phyloP scores from a whole-genome alignment of 2,797 vertebrate species.

The Rhinophrynus dorsalis region DNA sequence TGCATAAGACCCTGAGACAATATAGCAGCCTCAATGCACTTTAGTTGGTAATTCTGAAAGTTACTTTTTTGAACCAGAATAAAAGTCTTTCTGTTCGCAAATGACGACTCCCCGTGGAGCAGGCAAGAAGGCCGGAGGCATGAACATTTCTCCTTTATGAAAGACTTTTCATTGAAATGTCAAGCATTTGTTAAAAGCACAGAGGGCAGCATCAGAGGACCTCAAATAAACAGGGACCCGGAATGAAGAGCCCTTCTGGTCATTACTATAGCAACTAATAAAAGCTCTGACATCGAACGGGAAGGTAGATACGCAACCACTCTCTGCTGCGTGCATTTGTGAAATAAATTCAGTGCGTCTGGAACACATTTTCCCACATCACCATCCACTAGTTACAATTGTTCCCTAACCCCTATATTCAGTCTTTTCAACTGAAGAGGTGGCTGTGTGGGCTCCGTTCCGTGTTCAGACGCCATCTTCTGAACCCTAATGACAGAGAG shows the following conservation, averaged over 20 bases:
- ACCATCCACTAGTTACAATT: background rate
- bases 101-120: background rate
- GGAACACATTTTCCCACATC: background rate
- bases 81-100: background rate
- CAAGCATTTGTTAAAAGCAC: background rate
- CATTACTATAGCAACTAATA: constrained; percentile 42
- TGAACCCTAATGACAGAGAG: too few relatives aligned
- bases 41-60: background rate
- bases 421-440: background rate
- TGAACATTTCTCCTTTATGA: background rate
- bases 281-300: constrained; percentile 3
- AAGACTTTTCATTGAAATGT: background rate
- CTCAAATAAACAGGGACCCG: constrained; percentile 23
- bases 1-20: background rate
- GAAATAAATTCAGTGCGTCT: background rate
- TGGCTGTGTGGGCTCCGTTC: background rate
- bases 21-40: background rate
- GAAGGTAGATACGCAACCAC: background rate
- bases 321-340: background rate
- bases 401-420: background rate
- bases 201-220: constrained; percentile 1
- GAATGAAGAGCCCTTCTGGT: background rate
- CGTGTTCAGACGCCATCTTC: too few relatives aligned
- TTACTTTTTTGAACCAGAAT: background rate
- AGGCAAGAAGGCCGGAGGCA: background rate